Conservation (phyloP, 2,888 invertebrate species). For the Drosophila yooni region DNA sequence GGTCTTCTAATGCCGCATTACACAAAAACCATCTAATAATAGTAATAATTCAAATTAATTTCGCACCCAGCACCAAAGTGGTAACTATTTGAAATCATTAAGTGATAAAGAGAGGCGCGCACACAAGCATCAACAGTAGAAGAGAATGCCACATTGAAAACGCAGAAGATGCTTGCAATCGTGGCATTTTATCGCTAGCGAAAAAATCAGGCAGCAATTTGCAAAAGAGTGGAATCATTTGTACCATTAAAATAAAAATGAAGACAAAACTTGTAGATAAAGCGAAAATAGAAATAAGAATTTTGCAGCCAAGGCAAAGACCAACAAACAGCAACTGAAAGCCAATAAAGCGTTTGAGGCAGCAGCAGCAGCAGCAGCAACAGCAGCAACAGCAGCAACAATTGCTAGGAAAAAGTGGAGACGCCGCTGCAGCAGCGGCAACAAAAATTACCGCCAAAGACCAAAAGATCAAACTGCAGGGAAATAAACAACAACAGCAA, state of each 20-base stretch:
- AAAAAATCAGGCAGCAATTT: constrained; percentile 66
- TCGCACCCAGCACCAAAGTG: constrained; percentile 63
- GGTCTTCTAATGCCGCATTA: constrained; percentile 56
- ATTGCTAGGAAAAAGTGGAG: constrained; percentile 69
- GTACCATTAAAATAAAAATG: constrained; percentile 82
- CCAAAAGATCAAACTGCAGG: constrained; percentile 78
- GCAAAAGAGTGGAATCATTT: constrained; percentile 67
- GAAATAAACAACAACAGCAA: constrained; percentile 77
- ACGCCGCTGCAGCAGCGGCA: constrained; percentile 49
- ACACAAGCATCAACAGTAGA: background rate
- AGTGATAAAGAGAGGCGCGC: constrained; percentile 66
- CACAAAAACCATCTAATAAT: constrained; percentile 78
- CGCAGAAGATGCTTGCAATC: constrained; percentile 16
- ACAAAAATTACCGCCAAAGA: constrained; percentile 81
- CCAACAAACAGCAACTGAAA: constrained; percentile 43
- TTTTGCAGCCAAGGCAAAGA: constrained; percentile 41
- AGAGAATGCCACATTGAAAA: constrained; percentile 4
- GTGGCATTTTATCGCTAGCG: constrained; percentile 53
- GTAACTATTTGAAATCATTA: constrained; percentile 74
- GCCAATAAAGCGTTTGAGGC: constrained; percentile 65
- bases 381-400: constrained; percentile 45
- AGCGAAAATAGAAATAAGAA: constrained; percentile 64
- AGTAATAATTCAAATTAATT: constrained; percentile 80
- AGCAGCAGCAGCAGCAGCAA: constrained; percentile 43
- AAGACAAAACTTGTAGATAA: constrained; percentile 80